These are phyloP conservation scores for Rachycentron canadum DNA, from an alignment of 2,797 vertebrate species.

Conservation along the genomic window DNA sequence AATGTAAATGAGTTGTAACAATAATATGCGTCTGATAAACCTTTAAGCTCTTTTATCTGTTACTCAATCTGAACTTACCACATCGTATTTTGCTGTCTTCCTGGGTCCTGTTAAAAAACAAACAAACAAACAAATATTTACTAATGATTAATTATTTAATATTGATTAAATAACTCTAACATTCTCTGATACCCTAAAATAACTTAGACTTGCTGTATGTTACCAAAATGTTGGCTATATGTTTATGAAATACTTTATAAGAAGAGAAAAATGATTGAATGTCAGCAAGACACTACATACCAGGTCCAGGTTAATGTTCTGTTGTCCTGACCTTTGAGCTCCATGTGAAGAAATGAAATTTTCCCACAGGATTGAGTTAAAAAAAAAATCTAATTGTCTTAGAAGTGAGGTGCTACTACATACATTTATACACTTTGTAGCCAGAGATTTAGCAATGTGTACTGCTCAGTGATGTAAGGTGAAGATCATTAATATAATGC, in stretches of 20 bases:
- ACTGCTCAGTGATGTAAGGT: conserved; percentile 11
- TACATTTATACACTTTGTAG: conserved; percentile 17
- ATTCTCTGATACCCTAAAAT: conserved; percentile 5
- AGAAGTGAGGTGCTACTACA: conserved; percentile 15
- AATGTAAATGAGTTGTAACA: not conserved
- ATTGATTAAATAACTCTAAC: conserved; percentile 2
- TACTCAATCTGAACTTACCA: not conserved
- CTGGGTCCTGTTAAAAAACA: not conserved
- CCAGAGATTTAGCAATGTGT: conserved; percentile 22
- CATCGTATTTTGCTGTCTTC: not conserved
- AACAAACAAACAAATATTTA: too few species aligned
- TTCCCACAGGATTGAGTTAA: not conserved
- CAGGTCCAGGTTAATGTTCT: too few species aligned
- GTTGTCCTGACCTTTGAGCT: too few species aligned
- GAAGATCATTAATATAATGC: conserved; percentile 46
- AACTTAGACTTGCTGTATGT: conserved; percentile 9
- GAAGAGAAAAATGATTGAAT: not conserved
- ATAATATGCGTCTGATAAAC: not conserved
- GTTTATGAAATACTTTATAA: conserved; percentile 31
- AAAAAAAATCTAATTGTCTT: conserved; percentile 18
- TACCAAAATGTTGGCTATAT: conserved; percentile 28
- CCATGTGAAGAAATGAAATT: not conserved
- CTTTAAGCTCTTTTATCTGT: not conserved
- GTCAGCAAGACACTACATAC: not conserved
- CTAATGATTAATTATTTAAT: not conserved